Evolutionary conservation across 2,888 invertebrate genomes (phyloP).

Genomic region (Mayetiola destructor): DNA sequence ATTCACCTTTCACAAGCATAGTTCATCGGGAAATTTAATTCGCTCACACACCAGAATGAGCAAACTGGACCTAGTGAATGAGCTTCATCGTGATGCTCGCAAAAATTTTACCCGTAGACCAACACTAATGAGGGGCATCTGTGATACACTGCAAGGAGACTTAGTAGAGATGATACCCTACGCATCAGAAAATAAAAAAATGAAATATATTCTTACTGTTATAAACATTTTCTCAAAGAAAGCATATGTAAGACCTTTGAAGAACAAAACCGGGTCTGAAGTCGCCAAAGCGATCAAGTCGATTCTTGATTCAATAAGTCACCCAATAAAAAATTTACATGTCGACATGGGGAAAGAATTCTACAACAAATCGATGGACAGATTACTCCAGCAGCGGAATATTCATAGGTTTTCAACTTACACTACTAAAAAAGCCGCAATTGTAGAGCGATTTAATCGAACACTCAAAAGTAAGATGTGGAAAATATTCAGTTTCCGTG

Average conservation of each 20-base stretch:
- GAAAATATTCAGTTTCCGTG: slow-evolving; percentile 23
- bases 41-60: not conserved
- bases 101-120: slow-evolving; percentile 26
- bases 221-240: slow-evolving; percentile 32
- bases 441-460: slow-evolving; percentile 23
- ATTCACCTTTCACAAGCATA: not conserved
- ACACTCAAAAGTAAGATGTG: slow-evolving; percentile 22
- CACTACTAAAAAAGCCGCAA: slow-evolving; percentile 19
- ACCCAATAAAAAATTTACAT: slow-evolving; percentile 21
- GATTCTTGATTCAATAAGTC: not conserved
- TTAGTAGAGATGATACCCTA: slow-evolving; percentile 27
- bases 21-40: not conserved
- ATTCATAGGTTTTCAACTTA: slow-evolving; percentile 19
- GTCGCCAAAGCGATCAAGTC: slow-evolving; percentile 20
- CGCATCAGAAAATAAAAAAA: slow-evolving; percentile 25
- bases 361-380: slow-evolving; percentile 21
- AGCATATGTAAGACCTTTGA: slow-evolving; percentile 27
- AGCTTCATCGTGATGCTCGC: slow-evolving; percentile 29
- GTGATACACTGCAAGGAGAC: slow-evolving; percentile 34
- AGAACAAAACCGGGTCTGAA: slow-evolving; percentile 25
- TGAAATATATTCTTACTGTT: slow-evolving; percentile 27
- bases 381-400: slow-evolving; percentile 20
- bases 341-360: slow-evolving; percentile 25
- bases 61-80: slow-evolving; percentile 22
- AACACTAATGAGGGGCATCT: slow-evolving; percentile 27